These are phyloP conservation scores for Anagrus nilaparvatae DNA, from an alignment of 1,140 invertebrate genomes.

Conservation along the genomic window DNA sequence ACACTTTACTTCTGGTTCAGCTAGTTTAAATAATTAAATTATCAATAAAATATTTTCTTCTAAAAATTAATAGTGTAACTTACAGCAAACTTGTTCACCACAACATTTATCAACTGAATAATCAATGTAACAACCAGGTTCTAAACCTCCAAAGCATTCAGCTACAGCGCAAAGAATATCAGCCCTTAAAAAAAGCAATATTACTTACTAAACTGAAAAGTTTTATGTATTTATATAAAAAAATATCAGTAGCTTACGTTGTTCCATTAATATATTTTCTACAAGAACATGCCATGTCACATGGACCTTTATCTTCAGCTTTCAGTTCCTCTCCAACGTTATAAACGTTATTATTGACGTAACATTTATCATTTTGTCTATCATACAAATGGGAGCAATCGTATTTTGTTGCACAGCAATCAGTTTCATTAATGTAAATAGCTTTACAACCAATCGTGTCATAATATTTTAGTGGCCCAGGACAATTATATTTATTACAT, in stretches of 20 bases:
- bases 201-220: neutral
- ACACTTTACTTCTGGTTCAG: conserved; percentile 13
- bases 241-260: neutral
- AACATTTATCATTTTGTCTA: neutral
- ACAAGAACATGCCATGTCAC: neutral
- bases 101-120: neutral
- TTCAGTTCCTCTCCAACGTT: neutral
- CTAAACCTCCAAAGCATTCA: neutral
- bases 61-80: neutral
- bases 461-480: too few species aligned
- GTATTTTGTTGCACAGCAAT: too few species aligned
- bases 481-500: too few species aligned
- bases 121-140: neutral
- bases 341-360: conserved; percentile 1
- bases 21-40: neutral
- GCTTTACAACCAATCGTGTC: too few species aligned
- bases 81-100: neutral
- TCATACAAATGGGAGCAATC: too few species aligned
- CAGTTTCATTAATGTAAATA: too few species aligned
- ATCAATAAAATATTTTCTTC: neutral
- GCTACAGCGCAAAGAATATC: neutral
- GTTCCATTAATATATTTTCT: neutral
- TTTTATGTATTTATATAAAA: neutral
- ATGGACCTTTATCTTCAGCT: neutral
- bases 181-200: neutral